These are phyloP conservation scores for Eospalax fontanierii DNA, from an alignment of 2,797 vertebrate species.

Conservation along the genomic window DNA sequence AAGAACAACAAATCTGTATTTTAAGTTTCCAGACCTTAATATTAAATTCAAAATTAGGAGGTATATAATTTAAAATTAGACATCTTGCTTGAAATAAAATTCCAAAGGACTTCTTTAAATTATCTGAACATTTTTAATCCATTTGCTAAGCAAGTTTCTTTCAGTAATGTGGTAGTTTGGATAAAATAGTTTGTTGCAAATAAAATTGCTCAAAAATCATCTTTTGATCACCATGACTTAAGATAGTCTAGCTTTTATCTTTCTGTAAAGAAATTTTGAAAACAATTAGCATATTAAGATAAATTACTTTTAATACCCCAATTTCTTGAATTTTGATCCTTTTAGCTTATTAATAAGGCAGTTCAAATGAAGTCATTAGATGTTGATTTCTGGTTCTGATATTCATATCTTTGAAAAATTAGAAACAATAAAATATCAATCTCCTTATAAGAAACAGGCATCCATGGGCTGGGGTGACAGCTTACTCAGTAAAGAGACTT, in stretches of 20 bases:
- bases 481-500: not conserved
- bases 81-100: constrained; percentile 14
- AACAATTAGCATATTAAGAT: not conserved
- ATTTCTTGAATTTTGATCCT: no score
- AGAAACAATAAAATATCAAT: not conserved
- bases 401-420: not conserved
- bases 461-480: not conserved
- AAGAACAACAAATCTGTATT: constrained; percentile 9
- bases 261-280: constrained; percentile 25
- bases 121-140: not conserved
- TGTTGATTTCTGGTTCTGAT: not conserved
- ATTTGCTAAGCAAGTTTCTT: not conserved
- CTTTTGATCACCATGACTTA: not conserved
- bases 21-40: not conserved
- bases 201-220: not conserved
- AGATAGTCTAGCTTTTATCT: constrained; percentile 8
- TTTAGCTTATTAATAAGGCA: not conserved
- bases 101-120: constrained; percentile 24
- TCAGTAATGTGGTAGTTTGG: not conserved
- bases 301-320: constrained; percentile 29
- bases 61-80: constrained; percentile 20
- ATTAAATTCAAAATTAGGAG: constrained; percentile 56
- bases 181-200: constrained; percentile 7
- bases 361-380: constrained; percentile 16
- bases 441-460: not conserved